These are phyloP conservation scores for Micromussa lordhowensis DNA, from an alignment of 92 coral and sea anemone genomes.

Conservation along the genomic window DNA sequence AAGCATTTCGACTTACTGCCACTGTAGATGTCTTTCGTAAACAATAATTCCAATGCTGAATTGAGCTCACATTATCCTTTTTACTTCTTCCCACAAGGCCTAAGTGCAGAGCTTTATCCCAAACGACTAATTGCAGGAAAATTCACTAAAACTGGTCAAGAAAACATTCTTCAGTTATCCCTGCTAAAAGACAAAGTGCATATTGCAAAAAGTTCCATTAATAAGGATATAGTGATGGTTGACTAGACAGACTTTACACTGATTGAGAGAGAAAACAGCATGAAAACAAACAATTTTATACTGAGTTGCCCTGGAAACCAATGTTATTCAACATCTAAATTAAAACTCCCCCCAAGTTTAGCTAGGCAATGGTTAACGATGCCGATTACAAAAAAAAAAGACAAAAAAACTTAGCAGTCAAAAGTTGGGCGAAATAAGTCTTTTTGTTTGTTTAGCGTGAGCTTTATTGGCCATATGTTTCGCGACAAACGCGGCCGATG, in stretches of 20 bases:
- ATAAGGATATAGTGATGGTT: not conserved
- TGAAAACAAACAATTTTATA: not conserved
- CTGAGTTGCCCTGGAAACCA: not conserved
- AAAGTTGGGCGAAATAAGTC: not conserved
- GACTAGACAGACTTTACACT: not conserved
- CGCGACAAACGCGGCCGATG: not conserved
- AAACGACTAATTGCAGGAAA: no score
- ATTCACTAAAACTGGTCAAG: no score
- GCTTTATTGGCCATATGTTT: not conserved
- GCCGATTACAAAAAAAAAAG: not conserved
- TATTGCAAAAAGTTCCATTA: not conserved
- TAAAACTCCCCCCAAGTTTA: not conserved
- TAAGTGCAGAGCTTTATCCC: no score
- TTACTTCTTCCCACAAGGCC: no score
- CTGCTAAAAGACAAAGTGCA: not conserved
- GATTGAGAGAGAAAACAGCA: not conserved
- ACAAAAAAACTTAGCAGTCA: not conserved
- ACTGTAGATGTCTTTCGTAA: no score
- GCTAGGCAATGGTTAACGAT: not conserved
- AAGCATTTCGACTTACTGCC: no score
- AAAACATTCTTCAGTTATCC: not conserved
- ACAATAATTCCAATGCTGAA: no score
- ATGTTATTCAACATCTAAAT: not conserved
- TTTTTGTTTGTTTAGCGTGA: slow-evolving; percentile 13
- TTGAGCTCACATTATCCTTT: no score